phyloP scores from a whole-genome alignment of 2,797 vertebrate genomes.

The Rousettus madagascariensis region DNA sequence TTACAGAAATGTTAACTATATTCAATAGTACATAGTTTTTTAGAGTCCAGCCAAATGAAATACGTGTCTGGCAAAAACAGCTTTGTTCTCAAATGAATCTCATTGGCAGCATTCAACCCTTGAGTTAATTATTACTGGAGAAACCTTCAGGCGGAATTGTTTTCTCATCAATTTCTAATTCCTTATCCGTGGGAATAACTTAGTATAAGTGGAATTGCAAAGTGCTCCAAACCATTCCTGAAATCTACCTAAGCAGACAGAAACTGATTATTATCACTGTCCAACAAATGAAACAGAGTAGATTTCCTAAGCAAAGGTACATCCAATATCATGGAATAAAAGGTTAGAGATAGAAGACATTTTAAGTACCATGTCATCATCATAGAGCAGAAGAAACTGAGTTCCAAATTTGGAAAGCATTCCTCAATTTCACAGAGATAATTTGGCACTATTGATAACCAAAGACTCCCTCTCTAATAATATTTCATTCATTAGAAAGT shows the following conservation, averaged over 20 bases:
- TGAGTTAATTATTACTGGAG: slow-evolving; percentile 30
- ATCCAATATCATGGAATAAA: neutral
- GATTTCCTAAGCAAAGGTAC: neutral
- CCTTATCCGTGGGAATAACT: neutral
- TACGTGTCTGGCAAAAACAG: neutral
- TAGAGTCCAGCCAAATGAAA: slow-evolving; percentile 7
- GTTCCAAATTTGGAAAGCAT: neutral
- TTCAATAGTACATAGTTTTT: neutral
- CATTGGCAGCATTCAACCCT: neutral
- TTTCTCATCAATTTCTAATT: neutral
- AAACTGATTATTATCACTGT: neutral
- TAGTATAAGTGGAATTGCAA: neutral
- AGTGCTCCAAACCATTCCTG: neutral
- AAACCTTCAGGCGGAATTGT: neutral
- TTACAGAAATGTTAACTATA: slow-evolving; percentile 28
- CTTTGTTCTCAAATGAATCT: slow-evolving; percentile 20
- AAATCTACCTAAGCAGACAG: neutral
- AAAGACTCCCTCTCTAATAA: neutral
- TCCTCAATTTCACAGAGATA: neutral
- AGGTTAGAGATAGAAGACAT: neutral
- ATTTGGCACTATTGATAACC: neutral
- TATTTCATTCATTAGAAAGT: neutral
- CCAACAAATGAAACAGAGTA: neutral
- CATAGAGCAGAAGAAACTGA: neutral
- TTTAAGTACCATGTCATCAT: neutral